phyloP scores from a whole-genome alignment of 2,797 vertebrate genomes.

The Pteronotus mesoamericanus region DNA sequence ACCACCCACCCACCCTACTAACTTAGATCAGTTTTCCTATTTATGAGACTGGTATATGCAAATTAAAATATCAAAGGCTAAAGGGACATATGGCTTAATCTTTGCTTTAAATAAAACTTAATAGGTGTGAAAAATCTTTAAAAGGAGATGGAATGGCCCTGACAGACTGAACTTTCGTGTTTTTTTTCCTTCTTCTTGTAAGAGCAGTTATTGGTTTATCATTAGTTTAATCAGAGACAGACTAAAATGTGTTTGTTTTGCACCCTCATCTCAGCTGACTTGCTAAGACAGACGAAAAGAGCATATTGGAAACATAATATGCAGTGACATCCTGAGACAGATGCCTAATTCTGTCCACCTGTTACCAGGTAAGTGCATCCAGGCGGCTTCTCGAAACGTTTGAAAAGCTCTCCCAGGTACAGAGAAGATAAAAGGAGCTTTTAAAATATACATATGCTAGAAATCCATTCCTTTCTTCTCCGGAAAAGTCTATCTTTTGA shows the following conservation, averaged over 20 bases:
- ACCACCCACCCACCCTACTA: conserved; percentile 67
- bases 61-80: conserved; percentile 70
- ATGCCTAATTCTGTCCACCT: conserved; percentile 58
- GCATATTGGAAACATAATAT: conserved; percentile 55
- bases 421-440: conserved; percentile 57
- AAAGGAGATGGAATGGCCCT: conserved; percentile 50
- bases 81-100: conserved; percentile 74
- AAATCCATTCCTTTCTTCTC: conserved; percentile 14
- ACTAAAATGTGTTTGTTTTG: conserved; percentile 53
- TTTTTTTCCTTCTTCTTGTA: not conserved
- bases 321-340: conserved; percentile 30
- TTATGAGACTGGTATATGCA: conserved; percentile 56
- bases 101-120: conserved; percentile 65
- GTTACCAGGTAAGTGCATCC: conserved; percentile 53
- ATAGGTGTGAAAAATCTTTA: conserved; percentile 62
- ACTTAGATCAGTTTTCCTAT: conserved; percentile 54
- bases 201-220: conserved; percentile 65
- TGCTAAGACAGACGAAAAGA: conserved; percentile 44
- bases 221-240: conserved; percentile 67
- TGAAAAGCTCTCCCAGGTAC: not conserved
- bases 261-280: not conserved
- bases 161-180: conserved; percentile 53
- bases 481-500: conserved; percentile 20
- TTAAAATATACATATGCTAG: conserved; percentile 44
- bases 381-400: not conserved